A percentile compares a stretch with the other conserved stretches of the same genome.
phyloP scores from a whole-genome alignment of 2,113 vertebrate genomes.

The Bufo bufo region DNA sequence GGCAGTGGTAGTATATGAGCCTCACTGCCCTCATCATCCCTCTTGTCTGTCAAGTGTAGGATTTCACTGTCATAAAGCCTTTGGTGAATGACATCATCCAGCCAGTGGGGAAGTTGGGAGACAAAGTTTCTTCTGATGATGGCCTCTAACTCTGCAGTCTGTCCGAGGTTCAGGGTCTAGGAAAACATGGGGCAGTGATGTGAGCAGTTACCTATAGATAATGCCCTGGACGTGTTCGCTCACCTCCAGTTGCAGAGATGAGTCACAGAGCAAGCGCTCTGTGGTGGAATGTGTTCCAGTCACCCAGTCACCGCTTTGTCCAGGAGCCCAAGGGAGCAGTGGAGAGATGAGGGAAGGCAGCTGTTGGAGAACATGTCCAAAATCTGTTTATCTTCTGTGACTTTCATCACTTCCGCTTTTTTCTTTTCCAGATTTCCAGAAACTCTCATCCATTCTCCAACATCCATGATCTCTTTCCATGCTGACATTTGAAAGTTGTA shows the following conservation, averaged over 20 bases:
- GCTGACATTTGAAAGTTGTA: background rate
- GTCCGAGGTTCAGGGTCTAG: background rate
- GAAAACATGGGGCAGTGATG: background rate
- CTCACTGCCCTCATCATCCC: background rate
- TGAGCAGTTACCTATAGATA: background rate
- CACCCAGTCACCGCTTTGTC: background rate
- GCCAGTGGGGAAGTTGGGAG: background rate
- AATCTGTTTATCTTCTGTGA: conserved; percentile 43
- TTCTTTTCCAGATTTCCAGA: conserved; percentile 28
- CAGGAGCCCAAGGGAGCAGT: conserved; percentile 42
- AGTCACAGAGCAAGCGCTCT: conserved; percentile 45
- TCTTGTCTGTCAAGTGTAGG: background rate
- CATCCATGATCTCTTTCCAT: background rate
- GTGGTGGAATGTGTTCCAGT: conserved; percentile 44
- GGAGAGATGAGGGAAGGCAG: conserved; percentile 51
- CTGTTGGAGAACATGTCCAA: background rate
- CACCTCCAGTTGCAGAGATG: background rate
- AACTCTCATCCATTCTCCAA: background rate
- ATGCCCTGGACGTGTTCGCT: background rate
- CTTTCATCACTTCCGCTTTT: background rate
- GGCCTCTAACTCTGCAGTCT: background rate
- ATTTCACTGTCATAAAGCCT: background rate
- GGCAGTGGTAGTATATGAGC: background rate
- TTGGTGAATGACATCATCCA: background rate
- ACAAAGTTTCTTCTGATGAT: background rate